Evolutionary conservation across 2,113 vertebrate species (phyloP), one percentile per base, ranked within the genome.

Genomic region (Tragulus kanchil): DNA sequence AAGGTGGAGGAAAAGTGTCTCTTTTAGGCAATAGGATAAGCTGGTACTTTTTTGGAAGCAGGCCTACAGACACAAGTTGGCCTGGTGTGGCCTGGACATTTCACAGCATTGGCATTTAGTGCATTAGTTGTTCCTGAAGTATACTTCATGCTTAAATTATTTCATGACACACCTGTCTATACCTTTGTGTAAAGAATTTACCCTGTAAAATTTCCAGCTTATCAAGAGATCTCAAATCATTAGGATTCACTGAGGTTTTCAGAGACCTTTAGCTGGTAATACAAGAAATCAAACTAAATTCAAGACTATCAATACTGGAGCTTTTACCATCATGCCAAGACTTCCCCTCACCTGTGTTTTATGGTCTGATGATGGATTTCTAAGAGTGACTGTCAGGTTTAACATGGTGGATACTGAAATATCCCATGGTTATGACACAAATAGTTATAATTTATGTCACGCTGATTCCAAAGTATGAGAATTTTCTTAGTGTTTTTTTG

Each of bases 21-120:
- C 8, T 90, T 93, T 62, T 77, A 45, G 78, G 21, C 64, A 89
- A 36, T 78, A 69, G 25, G 36, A 52, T 93, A 93, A 58, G n/a
- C 58, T 77, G 14, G 2, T 36, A 85, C 75, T 93, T 81, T 58
- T 79, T 94, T 97, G 93, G 50, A 42, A 78, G 58, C 12, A 10
- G 16, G 61, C 8, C 3, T 45, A 23, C n/a, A 45, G 56, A 61
- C 36, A 36, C 36, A 75, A 62, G 11, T 31, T 96, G 93, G 26
- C 69, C 26, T 67, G 26, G 12, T 45, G 58, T 73, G 81, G 26
- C 17, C 56, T 84, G 23, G 11, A 4, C 28, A 67, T 81, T 75
- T 91, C 26, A 85, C 56, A 83, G 52, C 26, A 28, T 31, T 48
- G 48, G 54, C 89, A 89, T 50, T 77, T n/a, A 89, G n/a, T 89